phyloP scores from a whole-genome alignment of 2,888 invertebrate species.

The Mythimna pallens region DNA sequence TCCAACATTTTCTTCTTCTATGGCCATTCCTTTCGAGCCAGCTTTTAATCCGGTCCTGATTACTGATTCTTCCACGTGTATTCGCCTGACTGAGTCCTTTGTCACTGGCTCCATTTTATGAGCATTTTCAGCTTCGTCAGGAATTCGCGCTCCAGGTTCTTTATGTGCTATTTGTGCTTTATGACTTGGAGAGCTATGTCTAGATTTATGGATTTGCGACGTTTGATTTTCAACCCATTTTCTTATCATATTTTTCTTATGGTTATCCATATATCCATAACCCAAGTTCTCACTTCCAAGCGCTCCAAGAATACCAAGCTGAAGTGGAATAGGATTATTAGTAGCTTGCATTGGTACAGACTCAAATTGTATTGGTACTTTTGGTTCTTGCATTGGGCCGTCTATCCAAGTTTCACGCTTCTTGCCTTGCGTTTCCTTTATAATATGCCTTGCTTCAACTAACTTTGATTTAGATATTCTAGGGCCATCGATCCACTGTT shows the following conservation, averaged over 20 bases:
- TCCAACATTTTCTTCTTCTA: slow-evolving; percentile 87
- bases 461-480: slow-evolving; percentile 96
- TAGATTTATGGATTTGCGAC: slow-evolving; percentile 94
- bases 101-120: slow-evolving; percentile 86
- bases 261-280: slow-evolving; percentile 97
- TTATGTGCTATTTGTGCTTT: slow-evolving; percentile 73
- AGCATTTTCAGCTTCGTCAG: slow-evolving; percentile 77
- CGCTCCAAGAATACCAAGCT: slow-evolving; percentile 84
- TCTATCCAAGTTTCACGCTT: slow-evolving; percentile 98
- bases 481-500: slow-evolving; percentile 99
- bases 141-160: slow-evolving; percentile 74
- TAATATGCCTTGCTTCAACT: slow-evolving; percentile 95
- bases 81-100: slow-evolving; percentile 89
- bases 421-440: slow-evolving; percentile 94
- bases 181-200: slow-evolving; percentile 89
- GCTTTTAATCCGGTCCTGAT: slow-evolving; percentile 92
- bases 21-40: slow-evolving; percentile 86
- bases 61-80: slow-evolving; percentile 91
- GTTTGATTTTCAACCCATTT: slow-evolving; percentile 98
- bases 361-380: slow-evolving; percentile 86
- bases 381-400: slow-evolving; percentile 95
- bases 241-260: slow-evolving; percentile 97
- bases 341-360: slow-evolving; percentile 91
- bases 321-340: slow-evolving; percentile 83
- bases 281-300: slow-evolving; percentile 90